Evolutionary conservation across 2,113 vertebrate genomes (phyloP), one percentile per base, ranked within the genome.

Genomic region (Poeciliopsis turrubarensis): DNA sequence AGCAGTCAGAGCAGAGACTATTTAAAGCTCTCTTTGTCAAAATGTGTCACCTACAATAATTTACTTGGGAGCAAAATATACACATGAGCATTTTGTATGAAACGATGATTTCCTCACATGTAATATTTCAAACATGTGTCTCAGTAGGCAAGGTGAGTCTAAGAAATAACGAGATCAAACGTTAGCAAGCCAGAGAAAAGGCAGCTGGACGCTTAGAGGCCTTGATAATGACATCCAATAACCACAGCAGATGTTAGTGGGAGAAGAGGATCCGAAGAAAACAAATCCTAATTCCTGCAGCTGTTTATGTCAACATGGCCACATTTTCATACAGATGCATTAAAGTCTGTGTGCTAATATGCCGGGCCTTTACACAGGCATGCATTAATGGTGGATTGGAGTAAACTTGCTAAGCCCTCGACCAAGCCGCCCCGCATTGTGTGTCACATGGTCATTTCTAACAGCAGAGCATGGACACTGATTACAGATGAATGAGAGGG

Each of bases 231-330:
- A 83, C 76, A 85, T 81, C 74, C 73, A 85, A 75, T 81, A 63
- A 89, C 80, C 78, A 41, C 72, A 85, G 84, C 88, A 92, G 90
- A 92, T 90, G 90, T 91, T 86, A 82, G 89, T 75, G 75, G 67
- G 62, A 31, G 86, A 91, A 85, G 70, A 79, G 83, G 80, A 87
- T 86, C 76, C 78, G 73, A 87, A 86, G 78, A 83, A 90, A 89
- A 83, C 72, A 78, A 88, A 86, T 89, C 86, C 88, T 80, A 83
- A 87, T 81, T 90, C 86, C 72, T 70, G 62, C 84, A 81, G 83
- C 79, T 89, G 89, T 92, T 86, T 80, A 70, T 81, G 82, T 87
- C 77, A 82, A 88, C 82, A 87, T 22, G 6, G 71, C 66, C 77
- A 80, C 74, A 73, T 79, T 72, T 77, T 83, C 71, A 65, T 66